Conservation (phyloP, 2,797 vertebrate genomes). For the Chrosomus eos region DNA sequence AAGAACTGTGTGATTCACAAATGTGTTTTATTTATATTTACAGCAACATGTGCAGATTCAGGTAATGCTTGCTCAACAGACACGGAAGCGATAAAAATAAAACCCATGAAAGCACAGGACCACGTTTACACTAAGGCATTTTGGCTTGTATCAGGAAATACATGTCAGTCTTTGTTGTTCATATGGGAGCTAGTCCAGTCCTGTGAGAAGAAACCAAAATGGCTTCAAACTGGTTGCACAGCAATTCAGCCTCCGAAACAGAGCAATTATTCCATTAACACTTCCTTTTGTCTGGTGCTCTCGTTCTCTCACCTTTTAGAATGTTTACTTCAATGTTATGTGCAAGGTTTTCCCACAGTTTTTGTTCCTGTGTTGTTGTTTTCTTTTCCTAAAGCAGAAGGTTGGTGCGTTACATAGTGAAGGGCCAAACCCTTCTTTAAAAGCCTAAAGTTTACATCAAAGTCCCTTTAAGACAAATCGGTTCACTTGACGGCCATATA, state of each 20-base stretch:
- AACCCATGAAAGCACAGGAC: no score
- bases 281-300: neutral
- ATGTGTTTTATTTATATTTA: slow-evolving; percentile 1
- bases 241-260: neutral
- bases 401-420: neutral
- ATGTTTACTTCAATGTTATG: neutral
- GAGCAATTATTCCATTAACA: neutral
- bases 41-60: slow-evolving; percentile 1
- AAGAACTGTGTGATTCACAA: neutral
- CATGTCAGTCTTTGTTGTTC: neutral
- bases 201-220: slow-evolving; percentile 1
- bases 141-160: neutral
- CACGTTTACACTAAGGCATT: neutral
- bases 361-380: neutral
- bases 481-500: neutral
- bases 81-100: neutral
- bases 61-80: slow-evolving; percentile 2
- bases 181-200: slow-evolving; percentile 8
- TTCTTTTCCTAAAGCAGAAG: neutral
- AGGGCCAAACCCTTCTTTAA: neutral
- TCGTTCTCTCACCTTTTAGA: neutral
- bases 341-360: neutral
- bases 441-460: neutral
- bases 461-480: neutral
- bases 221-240: slow-evolving; percentile 35